Percentiles rank a stretch among this genome's conserved stretches.
phyloP scores from a whole-genome alignment of 2,888 invertebrate species.

The Panzeria rudis region DNA sequence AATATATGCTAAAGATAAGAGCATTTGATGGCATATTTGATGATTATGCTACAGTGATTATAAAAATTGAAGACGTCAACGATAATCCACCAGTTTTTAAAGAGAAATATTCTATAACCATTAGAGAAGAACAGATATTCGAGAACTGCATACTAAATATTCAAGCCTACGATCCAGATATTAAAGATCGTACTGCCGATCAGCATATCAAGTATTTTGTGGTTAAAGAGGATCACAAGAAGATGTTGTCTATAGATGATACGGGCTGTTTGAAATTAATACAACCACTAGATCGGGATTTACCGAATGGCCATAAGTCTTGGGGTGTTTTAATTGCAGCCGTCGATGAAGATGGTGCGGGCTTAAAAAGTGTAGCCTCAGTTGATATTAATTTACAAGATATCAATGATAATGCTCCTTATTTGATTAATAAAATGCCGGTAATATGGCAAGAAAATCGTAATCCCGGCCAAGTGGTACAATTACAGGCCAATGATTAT shows the following conservation, averaged over 20 bases:
- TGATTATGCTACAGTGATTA: constrained; percentile 92
- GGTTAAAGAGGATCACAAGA: constrained; percentile 89
- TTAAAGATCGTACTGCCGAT: constrained; percentile 89
- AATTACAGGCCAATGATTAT: constrained; percentile 90
- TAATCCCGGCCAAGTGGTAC: constrained; percentile 88
- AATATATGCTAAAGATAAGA: constrained; percentile 92
- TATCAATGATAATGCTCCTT: constrained; percentile 97
- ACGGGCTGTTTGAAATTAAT: constrained; percentile 88
- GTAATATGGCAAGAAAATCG: constrained; percentile 94
- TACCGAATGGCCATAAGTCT: constrained; percentile 91
- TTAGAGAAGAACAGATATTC: constrained; percentile 89
- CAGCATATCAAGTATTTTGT: constrained; percentile 91
- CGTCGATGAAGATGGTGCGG: constrained; percentile 89
- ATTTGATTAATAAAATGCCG: constrained; percentile 90
- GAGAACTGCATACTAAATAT: constrained; percentile 89
- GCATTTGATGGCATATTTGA: constrained; percentile 94
- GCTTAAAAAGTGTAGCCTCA: constrained; percentile 87
- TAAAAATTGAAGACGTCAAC: constrained; percentile 94
- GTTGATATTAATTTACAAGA: constrained; percentile 90
- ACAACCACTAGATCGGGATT: constrained; percentile 93
- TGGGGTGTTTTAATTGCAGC: constrained; percentile 91
- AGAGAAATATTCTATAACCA: constrained; percentile 89
- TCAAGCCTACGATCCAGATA: constrained; percentile 93
- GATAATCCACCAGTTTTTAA: constrained; percentile 95
- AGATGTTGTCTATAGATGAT: constrained; percentile 89